Percentiles rank a stretch among this genome's conserved stretches.
Evolutionary conservation across 2,113 vertebrate species (phyloP).

Genomic region (Rana temporaria): DNA sequence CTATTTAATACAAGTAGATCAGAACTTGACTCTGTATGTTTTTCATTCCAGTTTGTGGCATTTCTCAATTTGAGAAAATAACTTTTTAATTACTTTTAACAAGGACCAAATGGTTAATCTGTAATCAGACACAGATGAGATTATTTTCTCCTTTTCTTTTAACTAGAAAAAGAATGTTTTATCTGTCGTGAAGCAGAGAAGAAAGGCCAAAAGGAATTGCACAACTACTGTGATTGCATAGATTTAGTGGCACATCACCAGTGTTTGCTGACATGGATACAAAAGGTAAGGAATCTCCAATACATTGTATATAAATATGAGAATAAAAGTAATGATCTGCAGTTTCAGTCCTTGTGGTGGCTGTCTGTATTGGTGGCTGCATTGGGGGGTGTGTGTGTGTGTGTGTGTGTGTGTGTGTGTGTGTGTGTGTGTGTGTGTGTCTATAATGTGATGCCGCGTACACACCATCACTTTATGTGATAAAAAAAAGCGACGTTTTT

Average conservation of each 20-base stretch:
- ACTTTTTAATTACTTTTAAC: constrained; percentile 80
- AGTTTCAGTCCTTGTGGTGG: no score
- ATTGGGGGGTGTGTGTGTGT: no score
- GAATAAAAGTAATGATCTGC: no score
- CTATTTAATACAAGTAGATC: constrained; percentile 64
- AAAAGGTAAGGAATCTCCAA: constrained; percentile 62
- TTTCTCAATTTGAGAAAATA: constrained; percentile 76
- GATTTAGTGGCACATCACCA: constrained; percentile 69
- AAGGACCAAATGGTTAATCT: constrained; percentile 75
- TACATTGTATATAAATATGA: no score
- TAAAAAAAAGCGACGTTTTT: no score
- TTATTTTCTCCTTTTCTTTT: constrained; percentile 74
- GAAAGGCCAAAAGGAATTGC: constrained; percentile 69
- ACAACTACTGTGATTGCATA: constrained; percentile 76
- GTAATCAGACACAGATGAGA: neutral
- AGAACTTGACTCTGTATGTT: constrained; percentile 74
- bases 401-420: no score
- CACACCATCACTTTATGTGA: no score
- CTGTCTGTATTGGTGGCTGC: no score
- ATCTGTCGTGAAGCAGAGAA: constrained; percentile 79
- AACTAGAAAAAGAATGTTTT: constrained; percentile 83
- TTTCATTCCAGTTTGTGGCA: constrained; percentile 76
- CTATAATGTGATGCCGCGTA: no score
- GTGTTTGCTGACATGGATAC: constrained; percentile 72
- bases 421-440: no score